Base-by-base conservation (phyloP, 2,113 vertebrate species). In the Parus major region DNA sequence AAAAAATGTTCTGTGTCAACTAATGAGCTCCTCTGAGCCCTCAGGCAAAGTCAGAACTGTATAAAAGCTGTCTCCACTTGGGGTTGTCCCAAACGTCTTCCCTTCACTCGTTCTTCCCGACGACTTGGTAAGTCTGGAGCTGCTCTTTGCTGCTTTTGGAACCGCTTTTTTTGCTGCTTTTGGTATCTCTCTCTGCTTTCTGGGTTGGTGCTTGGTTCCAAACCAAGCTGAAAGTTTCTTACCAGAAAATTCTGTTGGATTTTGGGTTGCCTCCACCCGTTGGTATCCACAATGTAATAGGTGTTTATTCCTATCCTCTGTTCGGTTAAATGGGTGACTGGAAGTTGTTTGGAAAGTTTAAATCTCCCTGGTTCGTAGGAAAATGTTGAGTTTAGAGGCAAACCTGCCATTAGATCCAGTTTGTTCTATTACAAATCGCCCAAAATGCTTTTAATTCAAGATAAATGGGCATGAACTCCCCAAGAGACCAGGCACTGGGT, bases 1-100 rank as follows among this genome's bases (percentile, higher is more conserved):
- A 52, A 81, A 96, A 96, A 91, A 81, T 78, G 81, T 59, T 82
- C 69, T 1, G 3, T 61, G 84, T 96, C 92, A 89, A 77, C 90
- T 92, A 66, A 73, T 84, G 82, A 78, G 31, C 23, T 59, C 42
- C 49, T 80, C 79, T 72, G 75, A 59, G 27, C 85, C 94, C 88
- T 82, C 23, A 2, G 95, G 92, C 95, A 35, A 35, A 73, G 11
- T 39, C 53, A 72, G 63, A 64, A 10, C 19, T 31, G 57, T 88
- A 96, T 96, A 95, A 94, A 97, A 94, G 90, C 52, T 18, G 59
- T 12, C 71, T 66, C 22, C 35, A 22, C 71, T 66, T 18, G 8
- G 21, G 66, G 59, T 36, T 86, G 42, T 92, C 88, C 75, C 71
- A 90, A 16, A 9, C 31, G 2, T 15, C 84, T 56, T 59, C 75